Percentiles rank a stretch among this genome's conserved stretches.
phyloP scores from a whole-genome alignment of 1,140 invertebrate genomes.

The Daktulosphaira vitifoliae region DNA sequence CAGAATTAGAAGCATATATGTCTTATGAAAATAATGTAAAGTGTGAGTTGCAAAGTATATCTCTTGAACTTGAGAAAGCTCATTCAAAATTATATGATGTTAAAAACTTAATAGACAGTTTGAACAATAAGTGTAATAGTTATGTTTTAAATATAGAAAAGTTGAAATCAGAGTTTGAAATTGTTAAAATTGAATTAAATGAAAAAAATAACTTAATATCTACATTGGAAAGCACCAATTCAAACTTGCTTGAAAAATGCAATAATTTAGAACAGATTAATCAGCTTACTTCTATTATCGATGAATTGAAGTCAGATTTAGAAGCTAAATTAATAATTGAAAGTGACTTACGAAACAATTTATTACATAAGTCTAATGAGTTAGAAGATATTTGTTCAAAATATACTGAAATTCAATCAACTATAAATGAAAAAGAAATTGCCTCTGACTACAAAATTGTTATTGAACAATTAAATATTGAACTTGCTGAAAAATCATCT shows the following conservation, averaged over 20 bases:
- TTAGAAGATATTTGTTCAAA: background rate
- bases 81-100: background rate
- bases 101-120: background rate
- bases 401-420: background rate
- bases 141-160: background rate
- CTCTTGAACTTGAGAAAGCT: background rate
- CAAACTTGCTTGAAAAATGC: background rate
- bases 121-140: background rate
- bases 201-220: background rate
- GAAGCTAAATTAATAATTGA: conserved; percentile 12
- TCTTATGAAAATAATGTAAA: background rate
- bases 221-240: conserved; percentile 5
- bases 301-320: background rate
- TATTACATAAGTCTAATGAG: background rate
- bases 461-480: background rate
- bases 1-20: background rate
- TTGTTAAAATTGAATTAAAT: background rate
- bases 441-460: background rate
- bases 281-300: background rate
- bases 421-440: background rate
- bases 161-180: background rate
- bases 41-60: background rate
- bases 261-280: background rate
- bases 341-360: conserved; percentile 7
- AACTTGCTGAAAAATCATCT: background rate